These are phyloP conservation scores for Drosophila gaucha DNA, from an alignment of 2,888 invertebrate species.

Conservation along the genomic window DNA sequence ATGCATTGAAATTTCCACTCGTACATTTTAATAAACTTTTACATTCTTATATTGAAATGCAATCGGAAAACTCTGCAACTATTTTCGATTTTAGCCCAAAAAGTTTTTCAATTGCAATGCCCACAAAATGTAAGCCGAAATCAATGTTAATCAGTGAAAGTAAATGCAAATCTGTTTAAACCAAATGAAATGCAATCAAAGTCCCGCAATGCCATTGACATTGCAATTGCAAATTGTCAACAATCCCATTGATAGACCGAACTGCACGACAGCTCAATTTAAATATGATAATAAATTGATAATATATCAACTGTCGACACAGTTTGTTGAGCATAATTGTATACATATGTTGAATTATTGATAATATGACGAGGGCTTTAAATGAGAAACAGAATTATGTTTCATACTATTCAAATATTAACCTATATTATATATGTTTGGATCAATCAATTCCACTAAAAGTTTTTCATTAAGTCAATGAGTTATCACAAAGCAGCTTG, in stretches of 20 bases:
- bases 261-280: slow-evolving; percentile 7
- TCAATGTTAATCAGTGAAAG: slow-evolving; percentile 40
- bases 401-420: not conserved
- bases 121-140: slow-evolving; percentile 32
- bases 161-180: slow-evolving; percentile 28
- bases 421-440: not conserved
- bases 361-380: slow-evolving; percentile 2
- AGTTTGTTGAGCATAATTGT: not conserved
- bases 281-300: slow-evolving; percentile 15
- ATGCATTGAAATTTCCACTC: slow-evolving; percentile 31
- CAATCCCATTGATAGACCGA: slow-evolving; percentile 7
- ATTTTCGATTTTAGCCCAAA: slow-evolving; percentile 5
- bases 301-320: slow-evolving; percentile 1
- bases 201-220: slow-evolving; percentile 10
- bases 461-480: not conserved
- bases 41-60: slow-evolving; percentile 38
- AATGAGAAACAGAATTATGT: slow-evolving; percentile 1
- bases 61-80: slow-evolving; percentile 43
- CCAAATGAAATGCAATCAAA: slow-evolving; percentile 28
- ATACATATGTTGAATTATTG: slow-evolving; percentile 12
- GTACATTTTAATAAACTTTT: slow-evolving; percentile 58
- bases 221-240: slow-evolving; percentile 18
- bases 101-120: slow-evolving; percentile 68
- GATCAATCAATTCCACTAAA: not conserved
- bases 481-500: not conserved